Percentiles rank a stretch among this genome's conserved stretches.
Evolutionary conservation across 2,113 vertebrate species (phyloP).

Genomic region (Sceloporus undulatus): DNA sequence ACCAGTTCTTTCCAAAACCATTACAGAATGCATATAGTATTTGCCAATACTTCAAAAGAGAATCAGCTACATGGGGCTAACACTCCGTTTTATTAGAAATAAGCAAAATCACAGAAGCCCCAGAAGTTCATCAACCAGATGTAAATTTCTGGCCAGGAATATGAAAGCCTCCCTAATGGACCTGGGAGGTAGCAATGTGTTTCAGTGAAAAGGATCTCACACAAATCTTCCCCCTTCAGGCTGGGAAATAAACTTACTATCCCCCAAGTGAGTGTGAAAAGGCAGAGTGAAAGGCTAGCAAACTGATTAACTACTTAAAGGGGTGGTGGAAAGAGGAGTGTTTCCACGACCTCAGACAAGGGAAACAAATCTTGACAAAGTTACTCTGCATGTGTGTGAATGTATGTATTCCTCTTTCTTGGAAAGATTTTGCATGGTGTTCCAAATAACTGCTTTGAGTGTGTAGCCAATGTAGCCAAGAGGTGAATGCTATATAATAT

Average conservation of each 20-base stretch:
- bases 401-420: slow-evolving; percentile 1
- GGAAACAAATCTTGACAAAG: not conserved
- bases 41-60: not conserved
- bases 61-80: not conserved
- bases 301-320: slow-evolving; percentile 2
- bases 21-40: not conserved
- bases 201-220: slow-evolving; percentile 11
- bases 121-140: not conserved
- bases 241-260: slow-evolving; percentile 8
- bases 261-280: slow-evolving; percentile 19
- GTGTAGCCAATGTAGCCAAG: not conserved
- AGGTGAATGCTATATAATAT: slow-evolving; percentile 3
- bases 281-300: not conserved
- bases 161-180: not conserved
- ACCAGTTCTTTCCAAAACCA: not conserved
- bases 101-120: slow-evolving; percentile 5
- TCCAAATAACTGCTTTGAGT: not conserved
- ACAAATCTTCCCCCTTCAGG: slow-evolving; percentile 4
- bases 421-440: not conserved
- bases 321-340: not conserved
- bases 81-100: not conserved
- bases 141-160: slow-evolving; percentile 8
- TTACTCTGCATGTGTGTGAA: not conserved
- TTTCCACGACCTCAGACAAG: not conserved
- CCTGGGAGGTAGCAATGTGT: not conserved